Conservation (phyloP, 2,888 invertebrate genomes). For the Auanema sp. region DNA sequence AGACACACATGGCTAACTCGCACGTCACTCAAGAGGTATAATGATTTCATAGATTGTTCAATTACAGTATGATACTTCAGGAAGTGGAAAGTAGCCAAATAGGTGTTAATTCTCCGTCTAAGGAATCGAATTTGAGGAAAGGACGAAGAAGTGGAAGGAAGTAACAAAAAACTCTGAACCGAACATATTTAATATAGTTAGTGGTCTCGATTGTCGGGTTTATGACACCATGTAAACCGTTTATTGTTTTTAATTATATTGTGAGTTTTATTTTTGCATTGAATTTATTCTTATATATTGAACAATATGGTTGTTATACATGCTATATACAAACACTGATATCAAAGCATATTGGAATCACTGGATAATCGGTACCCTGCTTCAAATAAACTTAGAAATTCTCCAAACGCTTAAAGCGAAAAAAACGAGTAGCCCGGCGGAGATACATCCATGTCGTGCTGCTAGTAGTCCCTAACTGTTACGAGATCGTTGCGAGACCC, state of each 20-base stretch:
- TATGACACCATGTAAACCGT: not conserved
- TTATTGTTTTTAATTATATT: not conserved
- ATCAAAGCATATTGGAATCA: not conserved
- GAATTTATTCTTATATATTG: too few species aligned
- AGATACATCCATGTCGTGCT: not conserved
- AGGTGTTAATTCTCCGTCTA: not conserved
- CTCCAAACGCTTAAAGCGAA: constrained; percentile 2
- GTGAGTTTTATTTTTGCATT: too few species aligned
- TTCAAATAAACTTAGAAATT: not conserved
- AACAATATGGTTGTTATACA: not conserved
- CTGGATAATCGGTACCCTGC: constrained; percentile 1
- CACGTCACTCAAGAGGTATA: constrained; percentile 31
- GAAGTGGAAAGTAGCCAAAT: not conserved
- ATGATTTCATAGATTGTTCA: not conserved
- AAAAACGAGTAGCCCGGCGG: not conserved
- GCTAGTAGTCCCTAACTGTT: constrained; percentile 2
- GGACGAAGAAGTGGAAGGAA: constrained; percentile 2
- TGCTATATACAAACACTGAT: constrained; percentile 4
- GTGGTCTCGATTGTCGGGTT: not conserved
- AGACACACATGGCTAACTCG: constrained; percentile 26
- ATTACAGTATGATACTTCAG: not conserved
- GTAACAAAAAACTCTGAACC: not conserved
- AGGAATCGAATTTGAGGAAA: not conserved
- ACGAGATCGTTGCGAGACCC: constrained; percentile 6
- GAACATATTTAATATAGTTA: not conserved